Evolutionary conservation across 2,888 invertebrate genomes (phyloP), one percentile per base, ranked within the genome.

Genomic region (Xylocampa areola): DNA sequence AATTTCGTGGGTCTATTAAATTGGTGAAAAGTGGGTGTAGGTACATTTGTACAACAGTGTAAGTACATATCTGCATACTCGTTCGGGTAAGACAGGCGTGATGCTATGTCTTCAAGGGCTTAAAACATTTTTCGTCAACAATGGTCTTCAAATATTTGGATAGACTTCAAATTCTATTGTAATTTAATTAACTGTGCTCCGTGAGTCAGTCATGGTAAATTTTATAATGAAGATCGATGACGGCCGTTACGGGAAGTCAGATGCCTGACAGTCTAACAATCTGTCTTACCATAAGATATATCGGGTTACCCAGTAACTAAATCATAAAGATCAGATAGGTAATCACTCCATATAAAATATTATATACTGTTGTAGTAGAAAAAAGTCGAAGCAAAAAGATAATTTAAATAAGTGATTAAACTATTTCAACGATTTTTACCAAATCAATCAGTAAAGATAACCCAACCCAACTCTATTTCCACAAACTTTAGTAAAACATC

Each of bases 401-500:
- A n/a, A n/a, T n/a, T n/a, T n/a, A n/a, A n/a, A n/a, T n/a, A n/a
- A n/a, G n/a, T n/a, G n/a, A n/a, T n/a, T n/a, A n/a, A n/a, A n/a
- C n/a, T n/a, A n/a, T n/a, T n/a, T n/a, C n/a, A n/a, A n/a, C n/a
- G n/a, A n/a, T n/a, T n/a, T n/a, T n/a, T n/a, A n/a, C n/a, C n/a
- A n/a, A n/a, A n/a, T n/a, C n/a, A n/a, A n/a, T n/a, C n/a, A n/a
- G n/a, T n/a, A n/a, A n/a, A n/a, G n/a, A n/a, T n/a, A n/a, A n/a
- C n/a, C n/a, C n/a, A 11, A 16, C 29, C 1, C n/a, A n/a, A 5
- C 33, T 4, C 13, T 6, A n/a, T 1, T 8, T 19, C 14, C 25
- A 52, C 16, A 37, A 2, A 59, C n/a, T n/a, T 21, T 30, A 23
- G 25, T 2, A 54, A 64, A 65, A 63, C 30, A 43, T 36, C 5